Evolutionary conservation across 2,797 vertebrate genomes (phyloP).

Genomic region (Percopsis omiscomaycus): DNA sequence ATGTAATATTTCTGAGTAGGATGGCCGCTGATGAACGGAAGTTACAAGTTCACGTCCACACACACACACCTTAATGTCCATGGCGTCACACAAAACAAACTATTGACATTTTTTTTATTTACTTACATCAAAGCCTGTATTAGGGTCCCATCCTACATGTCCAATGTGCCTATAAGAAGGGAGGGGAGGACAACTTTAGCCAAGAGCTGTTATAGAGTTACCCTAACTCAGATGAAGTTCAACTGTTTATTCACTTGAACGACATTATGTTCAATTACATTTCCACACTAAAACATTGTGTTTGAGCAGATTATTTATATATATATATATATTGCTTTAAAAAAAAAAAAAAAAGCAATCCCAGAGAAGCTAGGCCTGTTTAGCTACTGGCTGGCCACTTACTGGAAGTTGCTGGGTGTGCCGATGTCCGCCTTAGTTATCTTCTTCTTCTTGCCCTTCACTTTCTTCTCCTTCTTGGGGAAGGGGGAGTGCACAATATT

Average conservation of each 20-base stretch:
- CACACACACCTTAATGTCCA: not conserved
- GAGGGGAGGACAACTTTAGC: not conserved
- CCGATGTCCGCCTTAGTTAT: slow-evolving; percentile 97
- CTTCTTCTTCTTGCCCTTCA: slow-evolving; percentile 92
- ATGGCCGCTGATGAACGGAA: slow-evolving; percentile 9
- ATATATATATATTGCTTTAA: too few relatives aligned
- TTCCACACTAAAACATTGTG: too few relatives aligned
- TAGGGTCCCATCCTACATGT: slow-evolving; percentile 98
- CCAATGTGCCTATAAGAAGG: slow-evolving; percentile 85
- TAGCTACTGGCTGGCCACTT: slow-evolving; percentile 59
- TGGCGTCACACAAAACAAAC: not conserved
- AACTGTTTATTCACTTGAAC: too few relatives aligned
- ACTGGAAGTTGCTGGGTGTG: slow-evolving; percentile 99
- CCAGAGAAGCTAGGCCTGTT: too few relatives aligned
- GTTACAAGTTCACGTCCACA: not conserved
- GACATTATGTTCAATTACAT: too few relatives aligned
- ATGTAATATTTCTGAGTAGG: slow-evolving; percentile 14
- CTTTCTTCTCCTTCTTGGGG: slow-evolving; percentile 87
- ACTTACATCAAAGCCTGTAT: slow-evolving; percentile 99
- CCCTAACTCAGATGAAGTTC: too few relatives aligned
- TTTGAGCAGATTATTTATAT: too few relatives aligned
- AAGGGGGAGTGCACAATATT: slow-evolving; percentile 88
- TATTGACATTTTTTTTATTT: not conserved
- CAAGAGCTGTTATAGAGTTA: too few relatives aligned
- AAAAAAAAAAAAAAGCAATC: too few relatives aligned